These are phyloP conservation scores for Cavia aperea DNA, from an alignment of 2,113 vertebrate genomes.

Conservation along the genomic window DNA sequence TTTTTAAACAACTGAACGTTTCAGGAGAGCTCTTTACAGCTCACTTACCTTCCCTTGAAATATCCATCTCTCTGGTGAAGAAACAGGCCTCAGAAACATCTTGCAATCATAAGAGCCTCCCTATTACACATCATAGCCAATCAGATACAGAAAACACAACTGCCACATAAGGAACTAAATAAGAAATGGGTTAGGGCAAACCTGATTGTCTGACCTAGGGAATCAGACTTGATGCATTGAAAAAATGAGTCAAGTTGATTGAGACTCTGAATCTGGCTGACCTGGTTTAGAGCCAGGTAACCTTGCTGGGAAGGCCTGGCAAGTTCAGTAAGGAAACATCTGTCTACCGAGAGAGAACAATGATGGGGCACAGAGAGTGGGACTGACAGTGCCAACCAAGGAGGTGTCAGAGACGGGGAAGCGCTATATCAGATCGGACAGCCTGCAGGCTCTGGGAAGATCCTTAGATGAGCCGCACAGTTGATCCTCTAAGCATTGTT, in stretches of 20 bases:
- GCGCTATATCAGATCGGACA: background rate
- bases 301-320: background rate
- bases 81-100: background rate
- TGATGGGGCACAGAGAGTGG: background rate
- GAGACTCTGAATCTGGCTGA: background rate
- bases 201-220: background rate
- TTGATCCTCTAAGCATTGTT: background rate
- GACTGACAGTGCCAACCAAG: rapidly evolving
- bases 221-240: background rate
- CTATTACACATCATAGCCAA: background rate
- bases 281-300: background rate
- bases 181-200: background rate
- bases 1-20: constrained; percentile 11
- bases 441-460: background rate
- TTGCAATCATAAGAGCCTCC: background rate
- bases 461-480: background rate
- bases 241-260: background rate
- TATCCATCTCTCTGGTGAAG: background rate
- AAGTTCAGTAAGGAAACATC: background rate
- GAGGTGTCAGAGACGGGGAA: background rate
- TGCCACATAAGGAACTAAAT: background rate
- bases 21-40: background rate
- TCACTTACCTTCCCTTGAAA: background rate
- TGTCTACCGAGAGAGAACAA: background rate
- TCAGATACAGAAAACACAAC: background rate